A percentile compares a stretch with the other conserved stretches of the same genome.
These are phyloP conservation scores for Notiomystis cincta DNA, from an alignment of 2,113 vertebrate species.

Conservation along the genomic window DNA sequence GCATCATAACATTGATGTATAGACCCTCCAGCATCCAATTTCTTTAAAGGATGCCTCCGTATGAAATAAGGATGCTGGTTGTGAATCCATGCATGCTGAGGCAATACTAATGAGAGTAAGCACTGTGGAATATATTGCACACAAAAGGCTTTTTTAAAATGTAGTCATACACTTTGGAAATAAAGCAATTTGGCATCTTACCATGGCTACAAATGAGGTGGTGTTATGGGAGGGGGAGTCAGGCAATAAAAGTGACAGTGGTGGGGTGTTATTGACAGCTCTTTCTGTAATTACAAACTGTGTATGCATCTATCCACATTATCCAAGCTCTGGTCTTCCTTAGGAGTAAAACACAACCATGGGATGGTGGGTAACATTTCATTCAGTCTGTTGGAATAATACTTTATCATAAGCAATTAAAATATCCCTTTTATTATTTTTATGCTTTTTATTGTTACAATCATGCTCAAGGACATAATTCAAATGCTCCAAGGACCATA, in stretches of 20 bases:
- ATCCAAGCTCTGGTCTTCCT: slow-evolving; percentile 46
- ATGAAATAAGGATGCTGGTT: slow-evolving; percentile 58
- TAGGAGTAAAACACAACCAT: slow-evolving; percentile 2
- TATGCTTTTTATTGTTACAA: background rate
- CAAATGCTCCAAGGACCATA: background rate
- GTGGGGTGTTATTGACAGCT: slow-evolving; percentile 63
- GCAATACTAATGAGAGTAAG: slow-evolving; percentile 55
- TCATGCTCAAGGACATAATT: background rate
- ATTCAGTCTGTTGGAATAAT: background rate
- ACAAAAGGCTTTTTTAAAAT: slow-evolving; percentile 59
- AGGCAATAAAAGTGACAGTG: slow-evolving; percentile 68
- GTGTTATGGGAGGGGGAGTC: slow-evolving; percentile 18
- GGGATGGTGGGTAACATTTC: slow-evolving; percentile 14
- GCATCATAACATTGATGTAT: slow-evolving; percentile 72
- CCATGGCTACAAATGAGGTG: slow-evolving; percentile 61
- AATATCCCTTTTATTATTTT: background rate
- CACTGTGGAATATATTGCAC: slow-evolving; percentile 40
- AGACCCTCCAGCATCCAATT: slow-evolving; percentile 59
- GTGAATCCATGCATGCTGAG: slow-evolving; percentile 31
- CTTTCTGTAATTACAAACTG: slow-evolving; percentile 52
- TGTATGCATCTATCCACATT: slow-evolving; percentile 39
- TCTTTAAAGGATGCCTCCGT: slow-evolving; percentile 58
- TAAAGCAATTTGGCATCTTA: slow-evolving; percentile 66
- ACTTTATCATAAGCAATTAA: slow-evolving; percentile 8
- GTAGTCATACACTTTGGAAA: slow-evolving; percentile 56